phyloP scores from a whole-genome alignment of 1,140 invertebrate genomes.

The Argopecten irradians region DNA sequence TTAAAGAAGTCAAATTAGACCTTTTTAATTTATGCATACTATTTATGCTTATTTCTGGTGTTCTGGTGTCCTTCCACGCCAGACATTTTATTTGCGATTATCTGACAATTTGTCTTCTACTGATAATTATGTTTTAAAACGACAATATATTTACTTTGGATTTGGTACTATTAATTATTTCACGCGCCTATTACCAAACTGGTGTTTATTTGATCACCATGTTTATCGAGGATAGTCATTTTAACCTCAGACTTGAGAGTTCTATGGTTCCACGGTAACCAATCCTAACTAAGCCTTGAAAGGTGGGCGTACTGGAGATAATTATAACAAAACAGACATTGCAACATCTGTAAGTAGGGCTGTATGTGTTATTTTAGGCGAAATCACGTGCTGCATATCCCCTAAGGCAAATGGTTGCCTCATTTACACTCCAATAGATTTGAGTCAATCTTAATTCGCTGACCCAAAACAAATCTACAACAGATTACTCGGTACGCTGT shows the following conservation, averaged over 20 bases:
- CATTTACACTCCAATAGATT: neutral
- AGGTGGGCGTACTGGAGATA: constrained; percentile 4
- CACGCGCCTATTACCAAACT: neutral
- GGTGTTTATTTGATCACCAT: neutral
- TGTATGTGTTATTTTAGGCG: neutral
- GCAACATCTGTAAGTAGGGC: neutral
- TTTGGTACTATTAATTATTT: neutral
- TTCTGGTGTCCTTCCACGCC: too few species aligned
- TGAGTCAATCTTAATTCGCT: neutral
- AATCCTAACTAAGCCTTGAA: neutral
- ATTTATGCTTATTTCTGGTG: too few species aligned
- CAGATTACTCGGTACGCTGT: too few species aligned
- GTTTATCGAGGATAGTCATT: neutral
- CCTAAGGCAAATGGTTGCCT: neutral
- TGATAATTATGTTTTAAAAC: neutral
- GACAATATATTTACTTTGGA: neutral
- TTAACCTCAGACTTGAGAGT: neutral
- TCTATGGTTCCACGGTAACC: neutral
- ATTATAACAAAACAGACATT: constrained; percentile 6
- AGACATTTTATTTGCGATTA: too few species aligned
- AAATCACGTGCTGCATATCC: neutral
- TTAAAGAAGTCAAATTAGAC: too few species aligned
- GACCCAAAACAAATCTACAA: neutral
- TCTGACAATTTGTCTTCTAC: neutral
- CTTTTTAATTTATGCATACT: too few species aligned